Percentiles rank a stretch among this genome's conserved stretches.
Conservation (phyloP, 2,888 invertebrate genomes). For the Mongoloraphidia duomilia region DNA sequence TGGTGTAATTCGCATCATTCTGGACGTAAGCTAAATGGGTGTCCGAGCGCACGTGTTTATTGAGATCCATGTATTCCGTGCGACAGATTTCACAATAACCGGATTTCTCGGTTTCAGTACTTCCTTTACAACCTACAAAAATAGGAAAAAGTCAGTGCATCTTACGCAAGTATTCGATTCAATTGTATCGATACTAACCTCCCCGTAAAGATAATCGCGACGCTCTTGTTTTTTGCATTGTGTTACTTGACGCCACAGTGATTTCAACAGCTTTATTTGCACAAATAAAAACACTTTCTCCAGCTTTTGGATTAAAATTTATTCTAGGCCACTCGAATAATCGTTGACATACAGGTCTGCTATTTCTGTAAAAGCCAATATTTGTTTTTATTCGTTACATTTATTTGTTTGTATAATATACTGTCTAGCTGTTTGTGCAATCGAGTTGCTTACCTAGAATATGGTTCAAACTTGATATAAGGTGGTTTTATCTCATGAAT, state of each 20-base stretch:
- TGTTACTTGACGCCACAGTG: slow-evolving; percentile 12
- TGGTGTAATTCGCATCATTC: slow-evolving; percentile 59
- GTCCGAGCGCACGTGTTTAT: slow-evolving; percentile 56
- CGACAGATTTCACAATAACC: slow-evolving; percentile 76
- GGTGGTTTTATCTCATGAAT: slow-evolving; percentile 48
- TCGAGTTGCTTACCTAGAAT: slow-evolving; percentile 41
- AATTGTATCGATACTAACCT: slow-evolving; percentile 3
- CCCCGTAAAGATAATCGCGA: neutral
- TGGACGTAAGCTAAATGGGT: slow-evolving; percentile 59
- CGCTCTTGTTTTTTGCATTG: neutral
- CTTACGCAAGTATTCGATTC: neutral
- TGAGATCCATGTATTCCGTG: slow-evolving; percentile 53
- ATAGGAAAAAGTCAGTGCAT: too few species aligned
- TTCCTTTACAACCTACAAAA: slow-evolving; percentile 12
- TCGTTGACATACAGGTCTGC: slow-evolving; percentile 47
- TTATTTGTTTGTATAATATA: neutral
- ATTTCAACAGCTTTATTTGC: neutral
- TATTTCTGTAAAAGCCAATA: slow-evolving; percentile 27
- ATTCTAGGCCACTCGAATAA: slow-evolving; percentile 47
- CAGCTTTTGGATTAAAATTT: slow-evolving; percentile 29
- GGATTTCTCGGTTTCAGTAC: slow-evolving; percentile 28
- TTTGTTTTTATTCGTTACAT: slow-evolving; percentile 12
- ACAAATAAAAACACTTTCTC: slow-evolving; percentile 17
- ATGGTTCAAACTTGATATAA: slow-evolving; percentile 59
- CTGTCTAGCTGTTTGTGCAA: too few species aligned